Evolutionary conservation across 2,888 invertebrate species (phyloP).

Genomic region (Epinotia nisella): DNA sequence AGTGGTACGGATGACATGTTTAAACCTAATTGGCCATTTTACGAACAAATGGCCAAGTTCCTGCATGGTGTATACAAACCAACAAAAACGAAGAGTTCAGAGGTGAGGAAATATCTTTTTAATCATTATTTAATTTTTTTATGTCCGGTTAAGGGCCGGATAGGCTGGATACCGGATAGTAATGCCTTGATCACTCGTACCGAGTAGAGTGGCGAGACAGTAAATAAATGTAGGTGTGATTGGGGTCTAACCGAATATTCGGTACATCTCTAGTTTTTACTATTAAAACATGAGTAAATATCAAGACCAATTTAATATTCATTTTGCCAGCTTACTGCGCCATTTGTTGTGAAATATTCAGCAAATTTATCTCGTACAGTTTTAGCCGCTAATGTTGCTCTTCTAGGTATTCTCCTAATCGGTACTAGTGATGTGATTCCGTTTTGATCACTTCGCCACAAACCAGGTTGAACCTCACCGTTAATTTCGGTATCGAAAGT

Average conservation of each 20-base stretch:
- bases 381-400: conserved; percentile 31
- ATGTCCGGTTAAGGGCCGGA: conserved; percentile 12
- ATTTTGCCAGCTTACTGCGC: conserved; percentile 28
- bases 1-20: too few species aligned
- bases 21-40: too few species aligned
- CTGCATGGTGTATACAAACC: conserved; percentile 40
- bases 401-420: conserved; percentile 26
- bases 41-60: too few species aligned
- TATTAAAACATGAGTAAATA: conserved; percentile 21
- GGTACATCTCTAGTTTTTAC: conserved; percentile 8
- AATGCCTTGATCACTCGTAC: conserved; percentile 2
- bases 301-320: conserved; percentile 15
- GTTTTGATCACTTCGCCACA: conserved; percentile 36
- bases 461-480: conserved; percentile 35
- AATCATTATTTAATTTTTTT: conserved; percentile 38
- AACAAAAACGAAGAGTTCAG: conserved; percentile 36
- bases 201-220: conserved; percentile 13
- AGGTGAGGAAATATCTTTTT: conserved; percentile 39
- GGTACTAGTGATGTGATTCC: conserved; percentile 34
- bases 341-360: conserved; percentile 32
- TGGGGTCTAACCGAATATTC: not conserved
- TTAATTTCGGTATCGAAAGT: conserved; percentile 23
- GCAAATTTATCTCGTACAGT: conserved; percentile 28
- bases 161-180: conserved; percentile 34
- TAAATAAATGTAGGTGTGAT: conserved; percentile 16